These are phyloP conservation scores for Verasper variegatus DNA, from an alignment of 2,113 vertebrate genomes.

Conservation along the genomic window DNA sequence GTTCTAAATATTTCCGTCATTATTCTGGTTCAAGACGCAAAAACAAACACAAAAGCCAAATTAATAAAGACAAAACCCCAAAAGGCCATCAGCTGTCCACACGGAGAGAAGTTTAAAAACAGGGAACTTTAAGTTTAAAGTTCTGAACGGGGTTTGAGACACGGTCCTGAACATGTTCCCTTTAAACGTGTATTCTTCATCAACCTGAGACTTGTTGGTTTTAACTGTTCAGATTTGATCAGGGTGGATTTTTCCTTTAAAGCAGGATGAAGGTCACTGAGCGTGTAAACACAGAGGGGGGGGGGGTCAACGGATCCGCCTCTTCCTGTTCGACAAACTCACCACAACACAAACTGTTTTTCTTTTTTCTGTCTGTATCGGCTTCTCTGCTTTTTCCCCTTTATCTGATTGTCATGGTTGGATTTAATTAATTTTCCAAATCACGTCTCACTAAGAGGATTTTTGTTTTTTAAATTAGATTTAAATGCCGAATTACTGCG, in stretches of 20 bases:
- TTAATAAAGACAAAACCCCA: too few species aligned
- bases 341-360: constrained; percentile 8
- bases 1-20: too few species aligned
- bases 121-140: too few species aligned
- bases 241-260: constrained; percentile 1
- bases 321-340: background rate
- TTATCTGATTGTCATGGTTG: background rate
- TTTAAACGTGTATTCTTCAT: too few species aligned
- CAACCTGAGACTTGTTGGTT: background rate
- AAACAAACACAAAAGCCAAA: too few species aligned
- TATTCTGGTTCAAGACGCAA: too few species aligned
- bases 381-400: background rate
- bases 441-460: constrained; percentile 28
- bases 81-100: too few species aligned
- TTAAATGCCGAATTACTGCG: constrained; percentile 26
- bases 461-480: constrained; percentile 21
- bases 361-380: background rate
- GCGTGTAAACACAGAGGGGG: background rate
- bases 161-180: too few species aligned
- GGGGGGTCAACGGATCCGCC: background rate
- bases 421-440: constrained; percentile 29
- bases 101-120: too few species aligned
- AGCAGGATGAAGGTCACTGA: background rate
- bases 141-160: too few species aligned
- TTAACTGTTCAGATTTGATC: background rate